A percentile compares a stretch with the other conserved stretches of the same genome.
Conservation (phyloP, 1,140 invertebrate species). For the Argopecten irradians region DNA sequence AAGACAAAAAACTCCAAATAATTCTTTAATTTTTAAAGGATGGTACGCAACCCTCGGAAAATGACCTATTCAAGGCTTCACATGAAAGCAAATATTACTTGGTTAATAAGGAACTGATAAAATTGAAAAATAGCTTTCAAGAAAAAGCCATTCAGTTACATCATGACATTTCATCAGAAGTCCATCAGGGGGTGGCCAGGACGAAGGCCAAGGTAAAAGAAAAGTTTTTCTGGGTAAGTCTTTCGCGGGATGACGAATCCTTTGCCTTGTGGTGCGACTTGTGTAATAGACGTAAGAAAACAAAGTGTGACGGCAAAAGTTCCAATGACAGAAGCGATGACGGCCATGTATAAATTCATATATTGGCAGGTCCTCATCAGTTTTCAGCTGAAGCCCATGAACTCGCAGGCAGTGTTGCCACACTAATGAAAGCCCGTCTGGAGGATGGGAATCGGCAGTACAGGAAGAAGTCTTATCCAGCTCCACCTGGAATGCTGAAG, state of each 20-base stretch:
- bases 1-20: slow-evolving; percentile 32
- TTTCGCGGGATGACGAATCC: neutral
- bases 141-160: neutral
- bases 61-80: slow-evolving; percentile 29
- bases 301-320: neutral
- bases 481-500: no score
- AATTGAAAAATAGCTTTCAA: neutral
- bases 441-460: no score
- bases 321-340: no score
- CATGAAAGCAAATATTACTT: slow-evolving; percentile 37
- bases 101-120: slow-evolving; percentile 39
- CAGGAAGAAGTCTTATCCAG: no score
- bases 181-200: neutral
- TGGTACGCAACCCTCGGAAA: slow-evolving; percentile 27
- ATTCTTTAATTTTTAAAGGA: slow-evolving; percentile 31
- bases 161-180: slow-evolving; percentile 5
- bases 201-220: slow-evolving; percentile 19
- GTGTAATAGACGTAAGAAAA: neutral
- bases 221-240: neutral
- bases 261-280: neutral
- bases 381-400: no score
- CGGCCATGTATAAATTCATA: no score
- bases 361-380: no score
- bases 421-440: no score
- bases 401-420: no score